Conservation (phyloP, 2,888 invertebrate species). For the Yponomeuta malinellus region DNA sequence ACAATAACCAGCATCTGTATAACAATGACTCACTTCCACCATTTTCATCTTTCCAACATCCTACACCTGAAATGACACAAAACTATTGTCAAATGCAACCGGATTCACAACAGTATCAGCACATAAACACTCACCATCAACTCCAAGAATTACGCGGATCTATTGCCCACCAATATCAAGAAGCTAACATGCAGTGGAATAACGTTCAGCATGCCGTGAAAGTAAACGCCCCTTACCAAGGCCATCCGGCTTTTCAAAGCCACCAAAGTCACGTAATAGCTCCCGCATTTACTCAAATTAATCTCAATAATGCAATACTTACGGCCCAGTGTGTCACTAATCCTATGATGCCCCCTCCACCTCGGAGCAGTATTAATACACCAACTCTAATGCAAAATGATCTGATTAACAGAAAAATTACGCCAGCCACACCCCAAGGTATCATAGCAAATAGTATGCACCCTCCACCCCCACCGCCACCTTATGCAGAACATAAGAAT, state of each 20-base stretch:
- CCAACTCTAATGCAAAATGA: neutral
- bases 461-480: conserved; percentile 7
- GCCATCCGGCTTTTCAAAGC: neutral
- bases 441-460: neutral
- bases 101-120: neutral
- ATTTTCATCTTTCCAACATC: neutral
- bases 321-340: neutral
- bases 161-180: neutral
- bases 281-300: neutral
- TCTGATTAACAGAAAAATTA: neutral
- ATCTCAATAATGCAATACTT: neutral
- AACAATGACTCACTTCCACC: neutral
- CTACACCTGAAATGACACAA: neutral
- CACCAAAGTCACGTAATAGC: neutral
- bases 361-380: neutral
- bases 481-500: neutral
- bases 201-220: neutral
- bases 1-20: neutral
- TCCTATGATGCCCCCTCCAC: neutral
- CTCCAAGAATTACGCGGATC: neutral
- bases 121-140: neutral
- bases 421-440: neutral
- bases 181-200: neutral
- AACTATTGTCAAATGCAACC: neutral
- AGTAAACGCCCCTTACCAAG: neutral